Conservation (phyloP, 2,113 vertebrate species). For the Athene cunicularia region DNA sequence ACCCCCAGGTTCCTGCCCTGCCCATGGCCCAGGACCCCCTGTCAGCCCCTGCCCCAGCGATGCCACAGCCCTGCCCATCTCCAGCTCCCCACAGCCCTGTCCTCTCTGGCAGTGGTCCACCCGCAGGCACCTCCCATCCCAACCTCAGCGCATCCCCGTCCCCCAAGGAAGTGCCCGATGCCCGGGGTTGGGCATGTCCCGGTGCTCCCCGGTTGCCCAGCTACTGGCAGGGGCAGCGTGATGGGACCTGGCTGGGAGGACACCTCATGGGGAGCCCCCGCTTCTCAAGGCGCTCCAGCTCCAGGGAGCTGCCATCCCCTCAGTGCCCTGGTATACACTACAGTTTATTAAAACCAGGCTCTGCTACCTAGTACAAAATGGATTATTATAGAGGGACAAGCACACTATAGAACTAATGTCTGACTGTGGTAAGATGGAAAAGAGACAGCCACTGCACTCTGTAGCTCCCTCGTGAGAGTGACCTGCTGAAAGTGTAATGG, state of each 20-base stretch:
- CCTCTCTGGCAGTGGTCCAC: no score
- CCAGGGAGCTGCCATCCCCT: not conserved
- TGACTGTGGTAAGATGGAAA: not conserved
- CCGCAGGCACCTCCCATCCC: not conserved
- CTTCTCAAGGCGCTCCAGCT: not conserved
- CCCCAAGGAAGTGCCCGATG: not conserved
- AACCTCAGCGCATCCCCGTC: not conserved
- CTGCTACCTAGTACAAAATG: not conserved
- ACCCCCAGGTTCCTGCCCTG: no score
- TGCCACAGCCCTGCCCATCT: no score
- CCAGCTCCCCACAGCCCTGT: no score
- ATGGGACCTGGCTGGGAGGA: not conserved
- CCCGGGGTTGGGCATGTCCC: not conserved
- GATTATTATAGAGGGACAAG: not conserved
- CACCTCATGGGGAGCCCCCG: not conserved
- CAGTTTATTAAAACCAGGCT: not conserved
- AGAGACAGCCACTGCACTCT: not conserved
- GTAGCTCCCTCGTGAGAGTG: not conserved
- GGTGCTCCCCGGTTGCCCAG: not conserved
- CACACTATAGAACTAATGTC: not conserved
- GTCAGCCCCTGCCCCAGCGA: not conserved
- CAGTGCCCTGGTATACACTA: not conserved
- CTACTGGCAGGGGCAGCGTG: not conserved
- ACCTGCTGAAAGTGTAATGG: not conserved
- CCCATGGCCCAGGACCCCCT: not conserved